phyloP scores from a whole-genome alignment of 2,113 vertebrate genomes.

The Chrysemys picta region DNA sequence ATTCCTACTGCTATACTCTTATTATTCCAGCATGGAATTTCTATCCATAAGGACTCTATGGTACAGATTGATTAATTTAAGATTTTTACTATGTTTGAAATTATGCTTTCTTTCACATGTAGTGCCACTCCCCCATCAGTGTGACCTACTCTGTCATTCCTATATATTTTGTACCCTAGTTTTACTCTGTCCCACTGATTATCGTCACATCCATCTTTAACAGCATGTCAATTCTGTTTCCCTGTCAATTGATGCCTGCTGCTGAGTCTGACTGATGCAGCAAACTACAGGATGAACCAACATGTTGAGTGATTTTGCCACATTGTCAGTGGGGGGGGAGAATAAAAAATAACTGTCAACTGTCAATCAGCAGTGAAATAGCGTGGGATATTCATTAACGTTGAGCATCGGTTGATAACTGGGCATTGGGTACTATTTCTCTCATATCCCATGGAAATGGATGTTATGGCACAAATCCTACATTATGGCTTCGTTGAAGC shows the following conservation, averaged over 20 bases:
- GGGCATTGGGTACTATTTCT: too few relatives aligned
- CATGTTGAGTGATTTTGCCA: neutral
- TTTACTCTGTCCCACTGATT: neutral
- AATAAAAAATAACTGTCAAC: neutral
- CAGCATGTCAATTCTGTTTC: neutral
- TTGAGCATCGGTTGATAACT: neutral
- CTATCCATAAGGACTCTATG: neutral
- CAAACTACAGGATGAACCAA: neutral
- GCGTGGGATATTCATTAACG: neutral
- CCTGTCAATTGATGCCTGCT: accelerated
- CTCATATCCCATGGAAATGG: accelerated
- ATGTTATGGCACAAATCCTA: neutral
- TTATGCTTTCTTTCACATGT: neutral
- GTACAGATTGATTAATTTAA: neutral
- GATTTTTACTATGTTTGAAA: neutral
- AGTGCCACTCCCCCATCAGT: neutral
- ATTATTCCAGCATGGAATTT: neutral
- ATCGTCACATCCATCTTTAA: neutral
- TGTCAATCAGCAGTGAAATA: neutral
- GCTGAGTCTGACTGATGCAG: neutral
- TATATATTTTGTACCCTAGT: neutral
- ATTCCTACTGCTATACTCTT: neutral
- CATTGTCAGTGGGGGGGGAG: neutral
- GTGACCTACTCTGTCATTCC: neutral
- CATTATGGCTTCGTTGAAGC: accelerated